Base-by-base conservation (phyloP, 1,140 invertebrate genomes). In the Ganaspis sp. region DNA sequence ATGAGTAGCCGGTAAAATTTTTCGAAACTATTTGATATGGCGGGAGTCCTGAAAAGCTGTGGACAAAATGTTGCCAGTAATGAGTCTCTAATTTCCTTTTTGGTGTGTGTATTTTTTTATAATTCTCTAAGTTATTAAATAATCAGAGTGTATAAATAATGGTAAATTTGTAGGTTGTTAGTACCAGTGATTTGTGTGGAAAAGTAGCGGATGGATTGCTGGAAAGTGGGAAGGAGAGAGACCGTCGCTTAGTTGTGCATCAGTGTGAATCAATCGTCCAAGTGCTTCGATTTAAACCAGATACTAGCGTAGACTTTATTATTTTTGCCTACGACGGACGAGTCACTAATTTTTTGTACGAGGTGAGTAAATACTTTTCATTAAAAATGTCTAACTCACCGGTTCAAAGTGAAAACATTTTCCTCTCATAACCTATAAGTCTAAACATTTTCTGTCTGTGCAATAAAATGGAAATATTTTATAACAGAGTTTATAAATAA, bases 301-400 rank as follows among this genome's bases (percentile, higher is more conserved):
- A 85, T 70, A 37, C 88, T 5, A 75, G 79, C 19, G 77, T 90
- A 17, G 90, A 91, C 81, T 90, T 88, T 72, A 80, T 91, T 77
- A 83, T 91, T 75, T 88, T 91, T 77, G 84, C 82, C 9, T 87
- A 86, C 71, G 88, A 91, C 53, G 85, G 83, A 21, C 79, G 81
- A 76, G 54, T 81, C 0, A 42, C n/a, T 1, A 77, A 87, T 15
- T 80, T 79, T 5, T 75, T 90, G 19, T 69, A 74, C 0, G 83
- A 90, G 74, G 90, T 91, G 79, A 85, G 74, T 78, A 21, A 34
- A 53, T 9, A 37, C n/a, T 72, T 23, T 64, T 72, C 9, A 38
- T n/a, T 38, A 2, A 19, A 23, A 70, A 9, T 45, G 4, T 19
- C 34, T 0, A 37, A 69, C n/a, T 69, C 11, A 69, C 45, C 37